Base-by-base conservation (phyloP, 1,140 invertebrate species). In the Tyrophagus putrescentiae region DNA sequence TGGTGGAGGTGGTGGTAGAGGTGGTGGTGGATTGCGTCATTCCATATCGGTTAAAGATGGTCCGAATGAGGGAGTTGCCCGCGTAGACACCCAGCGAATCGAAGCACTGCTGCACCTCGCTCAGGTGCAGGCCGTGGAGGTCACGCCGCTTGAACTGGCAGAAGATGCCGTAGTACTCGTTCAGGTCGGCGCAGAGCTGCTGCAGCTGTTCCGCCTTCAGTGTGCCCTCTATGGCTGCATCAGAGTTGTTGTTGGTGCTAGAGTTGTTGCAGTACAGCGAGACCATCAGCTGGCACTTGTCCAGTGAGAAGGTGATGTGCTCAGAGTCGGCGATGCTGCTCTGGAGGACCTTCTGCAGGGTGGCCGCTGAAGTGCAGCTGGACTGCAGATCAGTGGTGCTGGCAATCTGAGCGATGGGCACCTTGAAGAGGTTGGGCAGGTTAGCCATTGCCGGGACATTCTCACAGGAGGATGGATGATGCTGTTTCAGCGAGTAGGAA, bases 121-220 rank as follows among this genome's bases (percentile, higher is more conserved):
- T 48, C 45, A 48, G 13, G 31, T 18, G n/a, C n/a, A n/a, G n/a
- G n/a, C n/a, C n/a, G n/a, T 48, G 23, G 45, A 48, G 45, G 31
- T 48, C 7, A n/a, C n/a, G 21, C 45, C 21, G 18, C 45, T 48
- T 6, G 45, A 7, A 18, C 13, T 48, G 45, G 7, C 7, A 7
- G 45, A 48, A 48, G 7, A 48, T 18, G 45, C 21, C 31, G 18
- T 7, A 48, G 7, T 7, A 18, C 7, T 48, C 45, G 31, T 18
- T 18, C 13, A 48, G 45, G 18, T 48, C 45, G 13, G 45, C 18
- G 6, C 7, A 48, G 21, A 48, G 18, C 31, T 39, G 7, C 13
- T 48, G 45, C 7, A 13, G 31, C 31, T 48, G 45, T 48, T 48
- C 45, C 7, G 9, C 31, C 31, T 48, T 21, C 23, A 48, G 45